Evolutionary conservation across 2,797 vertebrate genomes (phyloP), one percentile per base, ranked within the genome.

Genomic region (Takifugu ocellatus): DNA sequence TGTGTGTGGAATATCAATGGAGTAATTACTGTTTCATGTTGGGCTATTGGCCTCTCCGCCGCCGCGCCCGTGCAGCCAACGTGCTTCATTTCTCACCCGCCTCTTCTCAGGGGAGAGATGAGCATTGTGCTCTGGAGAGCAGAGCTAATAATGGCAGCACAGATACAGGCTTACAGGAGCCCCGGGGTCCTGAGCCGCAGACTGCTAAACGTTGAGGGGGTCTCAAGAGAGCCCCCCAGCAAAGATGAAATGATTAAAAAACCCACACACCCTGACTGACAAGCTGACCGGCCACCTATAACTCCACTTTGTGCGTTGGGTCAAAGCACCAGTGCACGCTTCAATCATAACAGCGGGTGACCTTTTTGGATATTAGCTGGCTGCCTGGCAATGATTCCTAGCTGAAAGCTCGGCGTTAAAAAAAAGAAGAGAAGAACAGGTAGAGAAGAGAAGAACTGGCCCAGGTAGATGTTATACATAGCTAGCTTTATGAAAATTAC

Each of bases 1-100:
- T 96, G 96, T 96, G 94, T 87, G 90, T 94, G 93, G 96, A 98
- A 98, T 99, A 98, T 99, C 97, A 98, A 98, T 98, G 95, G 95
- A 98, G 96, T 97, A 98, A 99, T 99, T 99, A 99, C 96, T 94
- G 96, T 95, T 95, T 93, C 93, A 93, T 91, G 91, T 89, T 84
- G 82, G 87, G 92, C 93, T 85, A 79, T 88, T 92, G 84, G 90
- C 92, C 92, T 92, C 92, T 83, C 83, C 82, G 86, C 90, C 87
- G 84, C 91, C 81, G 89, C 86, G 87, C 89, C 91, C 87, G 91
- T 89, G 91, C 87, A 91, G 93, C 93, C 90, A 84, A 90, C 67
- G 66, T 55, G 87, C 84, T 95, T 96, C 96, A 98, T 98, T 95
- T 98, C 95, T 94, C 95, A 96, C 88, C 92, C 86, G 87, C 70